Evolutionary conservation across 1,140 invertebrate species (phyloP).

Genomic region (Dinoponera quadriceps): DNA sequence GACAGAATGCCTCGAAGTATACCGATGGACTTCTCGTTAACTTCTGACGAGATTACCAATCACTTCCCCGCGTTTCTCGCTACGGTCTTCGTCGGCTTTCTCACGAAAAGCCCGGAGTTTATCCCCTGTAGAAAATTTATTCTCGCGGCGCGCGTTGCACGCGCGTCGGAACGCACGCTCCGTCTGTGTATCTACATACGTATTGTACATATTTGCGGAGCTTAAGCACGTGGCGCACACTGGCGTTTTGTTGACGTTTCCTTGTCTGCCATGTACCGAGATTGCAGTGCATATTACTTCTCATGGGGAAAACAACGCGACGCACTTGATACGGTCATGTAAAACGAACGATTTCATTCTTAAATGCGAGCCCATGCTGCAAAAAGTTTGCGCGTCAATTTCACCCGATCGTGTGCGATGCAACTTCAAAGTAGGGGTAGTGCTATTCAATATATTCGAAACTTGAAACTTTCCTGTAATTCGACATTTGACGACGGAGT

Average conservation of each 20-base stretch:
- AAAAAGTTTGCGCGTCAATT: not conserved
- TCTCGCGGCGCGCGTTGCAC: not conserved
- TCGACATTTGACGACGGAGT: no score
- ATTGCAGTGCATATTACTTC: constrained; percentile 25
- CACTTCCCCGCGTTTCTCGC: not conserved
- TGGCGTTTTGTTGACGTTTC: not conserved
- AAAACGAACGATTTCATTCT: not conserved
- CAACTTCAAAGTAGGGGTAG: no score
- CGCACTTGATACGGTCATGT: not conserved
- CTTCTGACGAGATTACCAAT: not conserved
- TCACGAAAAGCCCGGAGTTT: not conserved
- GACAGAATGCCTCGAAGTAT: not conserved
- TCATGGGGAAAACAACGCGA: not conserved
- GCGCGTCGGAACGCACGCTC: not conserved
- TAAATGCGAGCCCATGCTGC: not conserved
- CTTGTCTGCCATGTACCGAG: not conserved
- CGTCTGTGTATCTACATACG: not conserved
- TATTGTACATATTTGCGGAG: not conserved
- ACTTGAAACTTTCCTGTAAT: no score
- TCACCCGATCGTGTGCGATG: no score
- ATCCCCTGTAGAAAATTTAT: constrained; percentile 9
- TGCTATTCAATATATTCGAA: no score
- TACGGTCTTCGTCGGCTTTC: constrained; percentile 7
- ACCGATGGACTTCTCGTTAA: constrained; percentile 15
- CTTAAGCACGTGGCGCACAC: not conserved